Conservation (phyloP, 2,888 invertebrate genomes). For the Tridacna crocea region DNA sequence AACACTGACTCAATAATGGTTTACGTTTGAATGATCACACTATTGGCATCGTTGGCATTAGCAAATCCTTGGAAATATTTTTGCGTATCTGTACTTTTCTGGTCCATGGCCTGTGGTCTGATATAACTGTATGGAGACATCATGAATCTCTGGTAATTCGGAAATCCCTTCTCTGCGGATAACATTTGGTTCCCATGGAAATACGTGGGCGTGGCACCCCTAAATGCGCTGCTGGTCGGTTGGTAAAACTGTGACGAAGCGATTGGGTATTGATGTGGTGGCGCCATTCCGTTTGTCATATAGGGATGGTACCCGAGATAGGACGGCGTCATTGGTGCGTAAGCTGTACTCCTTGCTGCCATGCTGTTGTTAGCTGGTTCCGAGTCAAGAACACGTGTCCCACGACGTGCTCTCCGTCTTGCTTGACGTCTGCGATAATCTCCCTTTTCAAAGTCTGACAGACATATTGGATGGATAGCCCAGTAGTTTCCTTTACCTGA, state of each 20-base stretch:
- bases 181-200: constrained; percentile 13
- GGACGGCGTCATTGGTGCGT: constrained; percentile 69
- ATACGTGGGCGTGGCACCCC: neutral
- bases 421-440: constrained; percentile 98
- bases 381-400: constrained; percentile 35
- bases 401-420: constrained; percentile 90
- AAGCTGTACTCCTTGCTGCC: constrained; percentile 33
- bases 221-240: neutral
- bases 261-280: constrained; percentile 29
- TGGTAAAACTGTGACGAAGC: constrained; percentile 1
- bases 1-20: neutral
- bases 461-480: constrained; percentile 98
- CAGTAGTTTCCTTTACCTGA: constrained; percentile 98
- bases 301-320: constrained; percentile 56
- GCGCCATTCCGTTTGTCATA: neutral
- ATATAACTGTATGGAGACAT: constrained; percentile 1
- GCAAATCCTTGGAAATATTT: neutral
- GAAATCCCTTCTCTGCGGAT: neutral
- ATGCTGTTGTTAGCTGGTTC: neutral
- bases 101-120: neutral
- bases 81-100: neutral
- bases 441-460: constrained; percentile 97
- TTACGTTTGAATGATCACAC: neutral
- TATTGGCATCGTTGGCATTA: neutral
- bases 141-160: neutral